These are phyloP conservation scores for Sinonovacula constricta DNA, from an alignment of 1,140 invertebrate genomes.

Conservation along the genomic window DNA sequence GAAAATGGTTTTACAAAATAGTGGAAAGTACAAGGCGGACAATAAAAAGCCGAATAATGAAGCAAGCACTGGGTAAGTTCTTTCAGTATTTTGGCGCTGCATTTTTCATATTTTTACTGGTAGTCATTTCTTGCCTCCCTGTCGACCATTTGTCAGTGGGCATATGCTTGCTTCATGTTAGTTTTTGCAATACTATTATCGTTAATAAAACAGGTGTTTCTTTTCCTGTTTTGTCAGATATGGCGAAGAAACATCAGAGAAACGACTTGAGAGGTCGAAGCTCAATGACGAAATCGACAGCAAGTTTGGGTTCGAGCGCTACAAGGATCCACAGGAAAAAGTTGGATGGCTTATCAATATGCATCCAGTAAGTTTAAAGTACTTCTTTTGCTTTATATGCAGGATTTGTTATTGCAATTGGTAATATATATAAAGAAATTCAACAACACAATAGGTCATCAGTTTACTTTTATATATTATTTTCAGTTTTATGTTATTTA, in stretches of 20 bases:
- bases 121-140: background rate
- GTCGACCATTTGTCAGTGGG: background rate
- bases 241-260: slow-evolving; percentile 75
- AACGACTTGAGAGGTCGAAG: slow-evolving; percentile 68
- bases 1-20: slow-evolving; percentile 75
- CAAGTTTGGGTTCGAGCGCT: slow-evolving; percentile 95
- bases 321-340: slow-evolving; percentile 89
- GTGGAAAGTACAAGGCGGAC: slow-evolving; percentile 69
- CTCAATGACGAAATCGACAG: slow-evolving; percentile 83
- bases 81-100: too few relatives aligned
- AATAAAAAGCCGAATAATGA: slow-evolving; percentile 45
- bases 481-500: too few relatives aligned
- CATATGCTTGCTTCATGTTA: background rate
- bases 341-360: slow-evolving; percentile 98
- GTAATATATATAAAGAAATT: too few relatives aligned
- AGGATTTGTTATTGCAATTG: background rate
- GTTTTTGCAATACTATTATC: too few relatives aligned
- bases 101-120: too few relatives aligned
- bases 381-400: background rate
- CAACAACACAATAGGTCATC: too few relatives aligned
- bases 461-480: too few relatives aligned
- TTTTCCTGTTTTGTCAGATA: too few relatives aligned
- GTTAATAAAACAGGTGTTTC: background rate
- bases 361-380: slow-evolving; percentile 87
- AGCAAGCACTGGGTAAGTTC: too few relatives aligned